A percentile compares a stretch with the other conserved stretches of the same genome.
phyloP scores from a whole-genome alignment of 2,113 vertebrate species.

The Caranx melampygus region DNA sequence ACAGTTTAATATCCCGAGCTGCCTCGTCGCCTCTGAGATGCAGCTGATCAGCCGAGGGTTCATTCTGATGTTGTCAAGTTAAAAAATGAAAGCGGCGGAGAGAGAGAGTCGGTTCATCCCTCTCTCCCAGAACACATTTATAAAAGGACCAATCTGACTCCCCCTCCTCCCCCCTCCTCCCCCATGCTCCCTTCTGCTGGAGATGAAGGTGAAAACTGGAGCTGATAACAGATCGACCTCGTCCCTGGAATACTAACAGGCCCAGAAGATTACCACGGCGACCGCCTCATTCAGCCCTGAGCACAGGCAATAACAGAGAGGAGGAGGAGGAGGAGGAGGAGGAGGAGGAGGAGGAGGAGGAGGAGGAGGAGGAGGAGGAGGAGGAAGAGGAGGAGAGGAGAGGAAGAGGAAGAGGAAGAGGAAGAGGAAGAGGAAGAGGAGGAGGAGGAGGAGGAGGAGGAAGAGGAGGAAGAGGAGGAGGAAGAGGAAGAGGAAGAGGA shows the following conservation, averaged over 20 bases:
- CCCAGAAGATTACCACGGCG: slow-evolving; percentile 61
- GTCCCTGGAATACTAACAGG: slow-evolving; percentile 71
- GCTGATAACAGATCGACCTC: slow-evolving; percentile 64
- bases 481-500: no score
- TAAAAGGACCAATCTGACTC: slow-evolving; percentile 52
- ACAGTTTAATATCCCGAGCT: slow-evolving; percentile 66
- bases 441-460: no score
- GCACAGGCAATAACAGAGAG: slow-evolving; percentile 68
- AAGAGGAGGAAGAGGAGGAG: no score
- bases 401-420: no score
- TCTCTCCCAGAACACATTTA: slow-evolving; percentile 35
- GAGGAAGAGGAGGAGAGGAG: no score
- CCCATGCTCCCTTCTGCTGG: slow-evolving; percentile 52
- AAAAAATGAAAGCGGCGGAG: slow-evolving; percentile 56
- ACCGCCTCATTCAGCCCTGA: slow-evolving; percentile 56
- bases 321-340: no score
- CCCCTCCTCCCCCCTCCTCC: no score
- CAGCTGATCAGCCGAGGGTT: slow-evolving; percentile 65
- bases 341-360: no score
- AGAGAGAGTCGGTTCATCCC: slow-evolving; percentile 5
- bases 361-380: no score
- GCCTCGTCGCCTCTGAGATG: slow-evolving; percentile 50
- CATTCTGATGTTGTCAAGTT: slow-evolving; percentile 75
- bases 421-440: no score
- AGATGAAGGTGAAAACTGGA: slow-evolving; percentile 67